Base-by-base conservation (phyloP, 2,797 vertebrate genomes). In the Garrulus glandarius region DNA sequence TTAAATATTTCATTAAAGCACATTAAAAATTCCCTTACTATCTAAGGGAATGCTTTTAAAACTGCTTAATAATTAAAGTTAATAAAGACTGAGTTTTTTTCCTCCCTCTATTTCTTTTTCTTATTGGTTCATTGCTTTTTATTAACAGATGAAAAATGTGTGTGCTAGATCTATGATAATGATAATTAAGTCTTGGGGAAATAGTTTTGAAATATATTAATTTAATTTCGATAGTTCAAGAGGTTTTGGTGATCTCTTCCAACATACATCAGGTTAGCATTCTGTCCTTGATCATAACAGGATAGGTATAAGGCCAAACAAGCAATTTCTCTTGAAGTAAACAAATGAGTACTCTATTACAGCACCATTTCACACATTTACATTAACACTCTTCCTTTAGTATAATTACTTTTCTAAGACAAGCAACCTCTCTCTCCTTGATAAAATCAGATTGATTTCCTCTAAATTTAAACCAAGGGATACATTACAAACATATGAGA, bases 1-100 rank as follows among this genome's bases (percentile, higher is more conserved):
- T 92, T 30, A 88, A 96, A 93, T 88, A 95, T 92, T 94, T 97
- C 47, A 89, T 91, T 93, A 55, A 97, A 94, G 60, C 24, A 79
- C 32, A 95, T 37, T 86, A 79, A 77, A 95, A 87, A 86, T 67
- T 81, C 67, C 36, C 69, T 92, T 37, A 72, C 27, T 56, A 59
- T 44, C 76, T 49, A 37, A 37, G 39, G 59, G 32, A 95, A 77
- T 71, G 65, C 26, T 92, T 59, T 93, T 74, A 93, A 94, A 96
- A 80, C 8, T 71, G 49, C 32, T 95, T 89, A 94, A 87, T 80
- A 87, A 56, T 59, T 93, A 52, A 96, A 87, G 52, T 69, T 53
- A 36, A 39, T 83, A 70, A 92, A 50, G 44, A 60, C 15, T 44
- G 46, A 87, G 27, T 0, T 26, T 50, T 90, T 86, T 46, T 32